Conservation (phyloP, 2,113 vertebrate species). For the Eupsittula cactorum region DNA sequence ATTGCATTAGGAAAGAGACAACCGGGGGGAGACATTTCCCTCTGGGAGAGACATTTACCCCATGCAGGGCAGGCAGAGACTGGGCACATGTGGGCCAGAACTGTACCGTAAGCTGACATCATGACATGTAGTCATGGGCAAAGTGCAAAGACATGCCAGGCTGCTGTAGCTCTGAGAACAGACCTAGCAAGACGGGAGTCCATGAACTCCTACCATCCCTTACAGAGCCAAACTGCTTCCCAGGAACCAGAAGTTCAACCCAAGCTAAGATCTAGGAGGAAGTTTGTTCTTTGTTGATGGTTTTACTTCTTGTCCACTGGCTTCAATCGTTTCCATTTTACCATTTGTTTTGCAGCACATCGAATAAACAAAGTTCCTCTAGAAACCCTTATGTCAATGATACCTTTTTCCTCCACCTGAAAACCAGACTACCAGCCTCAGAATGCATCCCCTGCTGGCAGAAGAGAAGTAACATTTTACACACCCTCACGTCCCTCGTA, state of each 20-base stretch:
- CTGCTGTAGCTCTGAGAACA: neutral
- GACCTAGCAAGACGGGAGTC: neutral
- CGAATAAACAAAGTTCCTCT: neutral
- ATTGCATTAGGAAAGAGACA: neutral
- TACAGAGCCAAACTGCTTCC: neutral
- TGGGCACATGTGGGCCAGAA: neutral
- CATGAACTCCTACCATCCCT: neutral
- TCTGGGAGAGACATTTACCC: neutral
- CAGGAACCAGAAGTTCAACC: neutral
- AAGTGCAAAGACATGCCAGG: neutral
- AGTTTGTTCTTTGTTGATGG: neutral
- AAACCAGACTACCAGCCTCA: neutral
- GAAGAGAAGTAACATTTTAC: neutral
- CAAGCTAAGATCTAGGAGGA: neutral
- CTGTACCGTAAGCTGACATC: neutral
- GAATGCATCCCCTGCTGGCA: neutral
- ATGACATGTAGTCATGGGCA: rapidly evolving
- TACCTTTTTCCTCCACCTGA: neutral
- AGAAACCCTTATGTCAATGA: neutral
- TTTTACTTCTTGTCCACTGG: neutral
- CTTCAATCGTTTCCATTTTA: neutral
- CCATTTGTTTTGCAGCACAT: neutral
- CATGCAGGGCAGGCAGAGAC: neutral
- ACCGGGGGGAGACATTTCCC: neutral
- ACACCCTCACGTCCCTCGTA: neutral